Evolutionary conservation across 53 echinoderm and acorn worm genomes (phyloP).

Genomic region (Glandiceps talaboti): DNA sequence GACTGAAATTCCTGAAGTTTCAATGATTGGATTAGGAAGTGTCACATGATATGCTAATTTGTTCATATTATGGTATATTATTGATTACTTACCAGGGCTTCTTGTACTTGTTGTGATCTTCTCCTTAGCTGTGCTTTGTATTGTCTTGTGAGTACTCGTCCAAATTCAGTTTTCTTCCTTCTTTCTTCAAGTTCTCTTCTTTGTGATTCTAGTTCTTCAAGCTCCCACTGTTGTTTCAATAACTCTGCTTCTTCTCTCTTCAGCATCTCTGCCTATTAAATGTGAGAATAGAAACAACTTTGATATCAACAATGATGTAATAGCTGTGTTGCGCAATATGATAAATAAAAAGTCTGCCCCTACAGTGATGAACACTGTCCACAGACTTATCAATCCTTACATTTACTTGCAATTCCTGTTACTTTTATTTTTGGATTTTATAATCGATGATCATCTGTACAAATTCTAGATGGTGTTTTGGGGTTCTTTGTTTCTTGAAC

Average conservation of each 20-base stretch:
- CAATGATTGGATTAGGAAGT: too few relatives aligned
- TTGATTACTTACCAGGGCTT: slow-evolving; percentile 73
- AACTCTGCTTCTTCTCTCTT: slow-evolving; percentile 61
- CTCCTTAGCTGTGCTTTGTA: slow-evolving; percentile 88
- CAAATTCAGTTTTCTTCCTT: slow-evolving; percentile 66
- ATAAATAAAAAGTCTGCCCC: too few relatives aligned
- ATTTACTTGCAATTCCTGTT: too few relatives aligned
- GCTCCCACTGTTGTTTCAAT: slow-evolving; percentile 58
- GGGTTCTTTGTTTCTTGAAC: not conserved
- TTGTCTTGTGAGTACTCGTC: slow-evolving; percentile 62
- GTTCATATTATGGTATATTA: too few relatives aligned
- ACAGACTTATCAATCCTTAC: too few relatives aligned
- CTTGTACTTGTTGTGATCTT: slow-evolving; percentile 75
- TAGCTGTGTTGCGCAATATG: too few relatives aligned
- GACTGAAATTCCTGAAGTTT: too few relatives aligned
- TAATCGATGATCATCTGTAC: not conserved
- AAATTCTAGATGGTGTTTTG: not conserved
- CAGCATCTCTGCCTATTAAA: slow-evolving; percentile 51
- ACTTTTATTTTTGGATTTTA: too few relatives aligned
- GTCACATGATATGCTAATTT: too few relatives aligned
- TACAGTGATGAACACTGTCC: too few relatives aligned
- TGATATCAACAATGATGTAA: too few relatives aligned
- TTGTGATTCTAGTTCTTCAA: slow-evolving; percentile 69
- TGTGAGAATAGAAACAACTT: not conserved
- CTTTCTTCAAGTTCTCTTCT: slow-evolving; percentile 55